phyloP scores from a whole-genome alignment of 2,113 vertebrate species.

The Neofelis nebulosa region DNA sequence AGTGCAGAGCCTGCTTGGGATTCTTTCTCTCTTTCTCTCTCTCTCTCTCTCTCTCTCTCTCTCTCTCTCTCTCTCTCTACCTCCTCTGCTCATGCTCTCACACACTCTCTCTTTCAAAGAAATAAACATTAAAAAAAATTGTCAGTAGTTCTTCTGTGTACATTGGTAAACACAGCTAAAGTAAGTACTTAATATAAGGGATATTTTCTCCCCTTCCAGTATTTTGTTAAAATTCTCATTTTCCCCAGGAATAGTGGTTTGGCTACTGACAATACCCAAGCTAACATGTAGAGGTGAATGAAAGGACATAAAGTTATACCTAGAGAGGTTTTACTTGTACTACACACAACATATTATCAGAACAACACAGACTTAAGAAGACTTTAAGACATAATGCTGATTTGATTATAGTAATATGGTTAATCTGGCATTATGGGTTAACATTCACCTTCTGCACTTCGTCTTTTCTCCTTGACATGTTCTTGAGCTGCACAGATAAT shows the following conservation, averaged over 20 bases:
- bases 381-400: not conserved
- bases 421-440: not conserved
- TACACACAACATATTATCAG: not conserved
- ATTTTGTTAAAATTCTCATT: slow-evolving; percentile 35
- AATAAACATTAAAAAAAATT: not conserved
- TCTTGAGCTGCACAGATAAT: slow-evolving; percentile 93
- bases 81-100: no score
- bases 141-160: not conserved
- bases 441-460: slow-evolving; percentile 93
- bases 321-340: not conserved
- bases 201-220: not conserved
- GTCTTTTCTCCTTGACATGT: slow-evolving; percentile 93
- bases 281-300: not conserved
- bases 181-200: not conserved
- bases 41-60: no score
- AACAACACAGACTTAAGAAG: not conserved
- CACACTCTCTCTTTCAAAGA: no score
- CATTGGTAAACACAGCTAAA: not conserved
- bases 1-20: no score
- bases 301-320: not conserved
- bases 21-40: no score
- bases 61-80: no score
- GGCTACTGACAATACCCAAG: not conserved
- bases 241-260: not conserved
- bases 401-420: not conserved